These are phyloP conservation scores for Phyllotreta striolata DNA, from an alignment of 2,888 invertebrate species.

Conservation along the genomic window DNA sequence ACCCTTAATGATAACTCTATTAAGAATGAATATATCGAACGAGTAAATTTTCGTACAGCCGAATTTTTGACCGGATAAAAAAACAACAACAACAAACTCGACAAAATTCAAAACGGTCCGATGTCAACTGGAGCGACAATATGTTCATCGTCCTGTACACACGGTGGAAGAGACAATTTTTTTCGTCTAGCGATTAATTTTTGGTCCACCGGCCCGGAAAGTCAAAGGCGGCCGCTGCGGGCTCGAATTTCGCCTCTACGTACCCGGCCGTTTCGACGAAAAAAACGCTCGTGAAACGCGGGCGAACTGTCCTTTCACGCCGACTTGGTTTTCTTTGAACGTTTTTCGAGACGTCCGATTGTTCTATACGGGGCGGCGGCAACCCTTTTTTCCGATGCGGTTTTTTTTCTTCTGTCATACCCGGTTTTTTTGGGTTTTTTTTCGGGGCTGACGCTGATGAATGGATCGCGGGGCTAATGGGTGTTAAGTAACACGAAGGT, in stretches of 20 bases:
- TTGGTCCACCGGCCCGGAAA: conserved; percentile 57
- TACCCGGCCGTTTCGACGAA: conserved; percentile 40
- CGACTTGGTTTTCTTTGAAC: conserved; percentile 42
- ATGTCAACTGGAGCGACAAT: conserved; percentile 40
- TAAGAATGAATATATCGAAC: too few species aligned
- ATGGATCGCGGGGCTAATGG: conserved; percentile 29
- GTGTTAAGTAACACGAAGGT: conserved; percentile 29
- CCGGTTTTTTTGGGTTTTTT: conserved; percentile 28
- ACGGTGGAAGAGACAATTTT: conserved; percentile 46
- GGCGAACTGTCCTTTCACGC: conserved; percentile 45
- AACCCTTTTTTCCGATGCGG: conserved; percentile 43
- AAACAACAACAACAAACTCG: conserved; percentile 12
- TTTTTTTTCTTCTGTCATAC: too few species aligned
- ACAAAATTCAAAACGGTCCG: conserved; percentile 22
- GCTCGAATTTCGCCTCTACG: conserved; percentile 45
- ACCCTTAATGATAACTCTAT: too few species aligned
- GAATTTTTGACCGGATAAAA: neutral
- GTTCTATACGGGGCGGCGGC: conserved; percentile 44
- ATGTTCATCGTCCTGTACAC: conserved; percentile 47
- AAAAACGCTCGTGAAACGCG: conserved; percentile 38
- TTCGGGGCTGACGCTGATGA: conserved; percentile 28
- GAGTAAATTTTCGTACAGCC: too few species aligned
- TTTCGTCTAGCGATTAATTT: conserved; percentile 49
- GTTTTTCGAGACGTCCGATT: conserved; percentile 38
- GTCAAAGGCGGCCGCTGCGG: conserved; percentile 57